Evolutionary conservation across 2,888 invertebrate genomes (phyloP).

Genomic region (Drosophila mettleri): DNA sequence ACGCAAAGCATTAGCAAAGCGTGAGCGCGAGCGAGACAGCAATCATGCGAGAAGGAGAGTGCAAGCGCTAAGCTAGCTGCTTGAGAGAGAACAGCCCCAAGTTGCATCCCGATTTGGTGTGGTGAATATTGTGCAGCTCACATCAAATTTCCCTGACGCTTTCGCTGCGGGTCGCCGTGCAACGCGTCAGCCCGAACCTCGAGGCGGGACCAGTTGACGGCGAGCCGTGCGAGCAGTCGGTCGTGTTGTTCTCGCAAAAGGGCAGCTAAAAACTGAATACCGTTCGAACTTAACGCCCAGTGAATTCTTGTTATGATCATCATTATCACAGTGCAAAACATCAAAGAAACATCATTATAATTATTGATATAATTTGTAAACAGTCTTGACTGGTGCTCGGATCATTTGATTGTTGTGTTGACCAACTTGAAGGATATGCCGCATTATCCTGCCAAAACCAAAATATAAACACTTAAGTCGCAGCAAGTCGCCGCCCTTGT

Average conservation of each 20-base stretch:
- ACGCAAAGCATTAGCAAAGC: slow-evolving; percentile 26
- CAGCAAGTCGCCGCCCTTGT: slow-evolving; percentile 19
- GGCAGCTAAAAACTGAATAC: slow-evolving; percentile 14
- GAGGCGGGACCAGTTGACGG: slow-evolving; percentile 84
- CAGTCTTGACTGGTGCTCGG: slow-evolving; percentile 14
- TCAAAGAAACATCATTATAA: slow-evolving; percentile 5
- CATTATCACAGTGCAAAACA: slow-evolving; percentile 11
- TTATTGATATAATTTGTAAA: slow-evolving; percentile 12
- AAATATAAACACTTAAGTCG: slow-evolving; percentile 33
- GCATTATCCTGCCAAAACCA: slow-evolving; percentile 58
- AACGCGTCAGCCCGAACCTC: slow-evolving; percentile 72
- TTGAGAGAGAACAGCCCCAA: slow-evolving; percentile 47
- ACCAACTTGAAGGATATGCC: slow-evolving; percentile 37
- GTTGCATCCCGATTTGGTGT: slow-evolving; percentile 43
- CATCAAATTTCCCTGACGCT: slow-evolving; percentile 45
- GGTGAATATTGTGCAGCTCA: slow-evolving; percentile 44
- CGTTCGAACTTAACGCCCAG: slow-evolving; percentile 10
- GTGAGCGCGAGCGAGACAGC: neutral
- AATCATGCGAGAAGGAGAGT: slow-evolving; percentile 6
- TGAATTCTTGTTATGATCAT: slow-evolving; percentile 25
- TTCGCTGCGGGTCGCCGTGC: slow-evolving; percentile 44
- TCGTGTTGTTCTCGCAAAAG: slow-evolving; percentile 79
- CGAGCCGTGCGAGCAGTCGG: slow-evolving; percentile 85
- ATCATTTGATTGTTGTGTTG: slow-evolving; percentile 23
- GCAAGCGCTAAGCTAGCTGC: slow-evolving; percentile 4